Percentiles rank a stretch among this genome's conserved stretches.
Conservation (phyloP, 2,888 invertebrate species). For the Leptinotarsa juncta region DNA sequence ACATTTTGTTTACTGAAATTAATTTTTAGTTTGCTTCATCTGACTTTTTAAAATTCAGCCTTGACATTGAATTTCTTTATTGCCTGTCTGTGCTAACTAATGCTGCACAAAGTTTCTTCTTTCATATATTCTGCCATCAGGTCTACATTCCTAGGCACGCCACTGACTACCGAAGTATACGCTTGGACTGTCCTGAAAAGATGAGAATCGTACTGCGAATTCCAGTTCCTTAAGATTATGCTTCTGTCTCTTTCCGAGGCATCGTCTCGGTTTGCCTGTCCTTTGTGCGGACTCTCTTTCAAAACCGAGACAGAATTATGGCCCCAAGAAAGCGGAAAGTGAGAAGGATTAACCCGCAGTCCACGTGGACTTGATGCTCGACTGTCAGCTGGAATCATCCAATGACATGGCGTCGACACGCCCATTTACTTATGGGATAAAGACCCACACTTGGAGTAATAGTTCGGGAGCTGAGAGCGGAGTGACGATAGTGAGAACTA, state of each 20-base stretch:
- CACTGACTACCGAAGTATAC: conserved; percentile 54
- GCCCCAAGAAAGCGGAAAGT: conserved; percentile 55
- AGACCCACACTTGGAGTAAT: conserved; percentile 63
- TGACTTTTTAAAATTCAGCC: too few relatives aligned
- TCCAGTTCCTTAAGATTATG: conserved; percentile 65
- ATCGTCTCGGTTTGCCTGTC: conserved; percentile 41
- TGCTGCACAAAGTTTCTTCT: too few relatives aligned
- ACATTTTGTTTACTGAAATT: too few relatives aligned
- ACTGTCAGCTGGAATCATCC: conserved; percentile 53
- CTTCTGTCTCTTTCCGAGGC: conserved; percentile 54
- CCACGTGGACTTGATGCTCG: conserved; percentile 62
- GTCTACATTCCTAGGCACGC: not conserved
- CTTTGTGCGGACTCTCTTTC: conserved; percentile 47
- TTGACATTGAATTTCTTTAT: too few relatives aligned
- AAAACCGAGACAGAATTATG: conserved; percentile 59
- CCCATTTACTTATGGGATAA: conserved; percentile 66
- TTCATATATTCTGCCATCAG: too few relatives aligned
- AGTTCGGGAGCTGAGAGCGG: conserved; percentile 35
- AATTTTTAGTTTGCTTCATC: too few relatives aligned
- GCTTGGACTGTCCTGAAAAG: conserved; percentile 65
- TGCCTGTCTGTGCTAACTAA: too few relatives aligned
- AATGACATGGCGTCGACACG: conserved; percentile 54
- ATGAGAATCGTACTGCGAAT: conserved; percentile 65
- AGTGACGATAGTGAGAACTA: not conserved
- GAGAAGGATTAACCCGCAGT: conserved; percentile 57